A percentile compares a stretch with the other conserved stretches of the same genome.
Conservation (phyloP, 2,113 vertebrate genomes). For the Erythrolamprus reginae region DNA sequence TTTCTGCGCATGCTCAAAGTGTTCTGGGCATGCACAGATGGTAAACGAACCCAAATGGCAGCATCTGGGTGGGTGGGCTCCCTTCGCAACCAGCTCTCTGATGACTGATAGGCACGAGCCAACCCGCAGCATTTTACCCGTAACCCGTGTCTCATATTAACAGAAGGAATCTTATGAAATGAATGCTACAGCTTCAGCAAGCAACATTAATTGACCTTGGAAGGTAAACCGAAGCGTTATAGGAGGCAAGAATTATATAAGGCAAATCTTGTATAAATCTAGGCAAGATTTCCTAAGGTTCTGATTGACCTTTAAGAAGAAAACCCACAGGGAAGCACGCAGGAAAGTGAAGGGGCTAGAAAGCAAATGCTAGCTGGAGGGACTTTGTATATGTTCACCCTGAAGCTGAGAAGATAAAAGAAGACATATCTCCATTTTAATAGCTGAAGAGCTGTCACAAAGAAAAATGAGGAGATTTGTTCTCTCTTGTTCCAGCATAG, state of each 20-base stretch:
- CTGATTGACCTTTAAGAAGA: not conserved
- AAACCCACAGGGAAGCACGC: not conserved
- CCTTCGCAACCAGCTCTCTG: too few relatives aligned
- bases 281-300: not conserved
- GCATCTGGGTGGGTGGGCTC: too few relatives aligned
- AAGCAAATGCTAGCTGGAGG: not conserved
- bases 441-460: not conserved
- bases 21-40: too few relatives aligned
- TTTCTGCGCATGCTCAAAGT: too few relatives aligned
- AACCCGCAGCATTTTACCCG: too few relatives aligned
- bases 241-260: not conserved
- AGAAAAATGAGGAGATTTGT: not conserved
- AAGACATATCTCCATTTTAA: not conserved
- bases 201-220: not conserved
- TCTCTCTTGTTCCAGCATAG: not conserved
- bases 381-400: not conserved
- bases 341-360: not conserved
- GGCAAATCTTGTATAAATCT: not conserved
- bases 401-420: not conserved
- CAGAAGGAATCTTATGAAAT: not conserved
- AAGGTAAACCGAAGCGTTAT: not conserved
- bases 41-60: too few relatives aligned
- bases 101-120: too few relatives aligned
- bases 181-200: not conserved
- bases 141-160: not conserved